Evolutionary conservation across 2,797 vertebrate genomes (phyloP).

Genomic region (Halcyon smyrnensis): DNA sequence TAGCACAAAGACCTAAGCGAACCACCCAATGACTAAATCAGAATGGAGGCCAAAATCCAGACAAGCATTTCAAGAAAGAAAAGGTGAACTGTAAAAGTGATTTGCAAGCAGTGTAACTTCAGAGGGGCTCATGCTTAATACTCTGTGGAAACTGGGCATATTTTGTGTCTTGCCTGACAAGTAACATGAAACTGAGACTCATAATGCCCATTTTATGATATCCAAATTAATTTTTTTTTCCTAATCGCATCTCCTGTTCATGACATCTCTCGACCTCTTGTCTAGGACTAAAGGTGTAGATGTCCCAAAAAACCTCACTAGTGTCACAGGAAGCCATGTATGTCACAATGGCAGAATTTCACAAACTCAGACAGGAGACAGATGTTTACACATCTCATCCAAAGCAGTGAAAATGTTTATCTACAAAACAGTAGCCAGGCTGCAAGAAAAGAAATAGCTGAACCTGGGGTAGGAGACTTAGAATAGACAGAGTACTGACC

Average conservation of each 20-base stretch:
- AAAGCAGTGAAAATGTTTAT: background rate
- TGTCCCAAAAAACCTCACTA: background rate
- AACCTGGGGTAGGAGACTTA: background rate
- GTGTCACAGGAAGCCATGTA: too few relatives aligned
- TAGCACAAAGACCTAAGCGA: background rate
- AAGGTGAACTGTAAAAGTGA: background rate
- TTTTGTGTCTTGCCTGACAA: background rate
- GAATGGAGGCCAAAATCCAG: background rate
- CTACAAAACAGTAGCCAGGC: background rate
- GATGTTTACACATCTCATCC: background rate
- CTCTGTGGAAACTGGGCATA: fast-evolving
- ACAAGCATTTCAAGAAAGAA: background rate
- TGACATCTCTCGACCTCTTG: background rate
- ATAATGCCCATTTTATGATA: background rate
- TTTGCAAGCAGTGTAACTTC: background rate
- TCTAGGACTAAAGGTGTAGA: background rate
- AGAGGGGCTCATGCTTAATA: background rate
- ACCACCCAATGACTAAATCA: background rate
- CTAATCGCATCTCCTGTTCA: background rate
- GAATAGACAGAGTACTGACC: background rate
- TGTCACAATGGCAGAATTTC: background rate
- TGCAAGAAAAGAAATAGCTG: background rate
- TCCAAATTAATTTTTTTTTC: background rate
- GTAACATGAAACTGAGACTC: background rate
- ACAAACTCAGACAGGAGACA: background rate